These are phyloP conservation scores for Benthosema pterotum DNA, from an alignment of 2,797 vertebrate species.

Conservation along the genomic window DNA sequence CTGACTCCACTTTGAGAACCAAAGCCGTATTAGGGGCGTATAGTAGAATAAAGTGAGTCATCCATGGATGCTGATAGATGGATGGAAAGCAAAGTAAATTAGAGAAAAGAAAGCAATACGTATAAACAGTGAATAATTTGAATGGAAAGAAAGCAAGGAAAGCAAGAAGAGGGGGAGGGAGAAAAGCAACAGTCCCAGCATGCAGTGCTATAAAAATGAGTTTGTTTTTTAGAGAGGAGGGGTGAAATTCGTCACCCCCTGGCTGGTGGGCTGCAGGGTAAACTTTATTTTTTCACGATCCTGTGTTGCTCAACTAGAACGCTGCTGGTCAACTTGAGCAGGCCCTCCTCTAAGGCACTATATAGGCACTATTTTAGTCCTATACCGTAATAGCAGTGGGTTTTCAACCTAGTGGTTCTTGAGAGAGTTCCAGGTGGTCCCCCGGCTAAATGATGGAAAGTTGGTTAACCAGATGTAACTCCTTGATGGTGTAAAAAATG, in stretches of 20 bases:
- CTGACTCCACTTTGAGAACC: no score
- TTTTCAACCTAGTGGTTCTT: no score
- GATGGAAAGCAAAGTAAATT: no score
- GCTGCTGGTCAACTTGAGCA: conserved; percentile 57
- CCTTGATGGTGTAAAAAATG: no score
- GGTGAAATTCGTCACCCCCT: conserved; percentile 76
- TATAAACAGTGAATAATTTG: neutral
- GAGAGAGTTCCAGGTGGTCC: no score
- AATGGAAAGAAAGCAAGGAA: neutral
- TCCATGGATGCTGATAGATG: no score
- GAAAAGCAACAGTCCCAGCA: conserved; percentile 39
- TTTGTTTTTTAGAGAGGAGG: conserved; percentile 72
- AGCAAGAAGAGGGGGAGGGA: neutral
- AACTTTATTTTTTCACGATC: conserved; percentile 70
- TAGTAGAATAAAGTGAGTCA: no score
- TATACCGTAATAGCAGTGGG: no score
- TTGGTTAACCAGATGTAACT: no score
- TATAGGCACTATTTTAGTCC: neutral
- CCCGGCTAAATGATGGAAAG: no score
- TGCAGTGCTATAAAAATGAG: conserved; percentile 62
- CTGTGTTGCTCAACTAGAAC: conserved; percentile 61
- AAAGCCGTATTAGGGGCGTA: no score
- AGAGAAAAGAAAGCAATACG: neutral
- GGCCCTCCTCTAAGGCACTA: neutral
- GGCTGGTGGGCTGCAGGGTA: conserved; percentile 64